Percentiles rank a stretch among this genome's conserved stretches.
Conservation (phyloP, 2,113 vertebrate species). For the Mixornis gularis region DNA sequence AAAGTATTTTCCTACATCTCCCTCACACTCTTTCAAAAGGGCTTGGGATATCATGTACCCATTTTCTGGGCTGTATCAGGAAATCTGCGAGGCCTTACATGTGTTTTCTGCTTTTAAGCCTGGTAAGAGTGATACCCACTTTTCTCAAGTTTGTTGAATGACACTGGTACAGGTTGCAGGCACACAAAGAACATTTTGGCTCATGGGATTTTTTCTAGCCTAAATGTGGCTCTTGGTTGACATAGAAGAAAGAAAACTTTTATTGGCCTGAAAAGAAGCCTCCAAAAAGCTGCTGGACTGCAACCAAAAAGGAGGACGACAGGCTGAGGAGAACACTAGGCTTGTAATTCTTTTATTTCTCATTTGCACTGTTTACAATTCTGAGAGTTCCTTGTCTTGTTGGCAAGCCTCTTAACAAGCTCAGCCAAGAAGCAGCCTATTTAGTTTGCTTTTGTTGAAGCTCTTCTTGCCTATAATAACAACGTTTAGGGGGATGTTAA, state of each 20-base stretch:
- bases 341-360: slow-evolving; percentile 4
- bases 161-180: neutral
- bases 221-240: neutral
- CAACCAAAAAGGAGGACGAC: neutral
- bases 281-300: neutral
- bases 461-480: neutral
- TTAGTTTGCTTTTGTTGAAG: neutral
- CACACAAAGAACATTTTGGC: neutral
- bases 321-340: neutral
- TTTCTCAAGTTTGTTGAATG: neutral
- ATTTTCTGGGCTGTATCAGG: neutral
- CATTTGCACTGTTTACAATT: neutral
- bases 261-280: neutral
- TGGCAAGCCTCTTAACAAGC: neutral
- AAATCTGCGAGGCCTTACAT: neutral
- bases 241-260: neutral
- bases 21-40: neutral
- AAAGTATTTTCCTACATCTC: neutral
- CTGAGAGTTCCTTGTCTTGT: neutral
- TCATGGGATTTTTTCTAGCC: neutral
- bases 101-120: neutral
- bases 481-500: neutral
- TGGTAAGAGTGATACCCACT: neutral
- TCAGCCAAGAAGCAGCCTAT: slow-evolving; percentile 6
- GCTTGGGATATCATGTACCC: neutral